phyloP scores from a whole-genome alignment of 1,140 invertebrate species.

The Cydia strobilella region DNA sequence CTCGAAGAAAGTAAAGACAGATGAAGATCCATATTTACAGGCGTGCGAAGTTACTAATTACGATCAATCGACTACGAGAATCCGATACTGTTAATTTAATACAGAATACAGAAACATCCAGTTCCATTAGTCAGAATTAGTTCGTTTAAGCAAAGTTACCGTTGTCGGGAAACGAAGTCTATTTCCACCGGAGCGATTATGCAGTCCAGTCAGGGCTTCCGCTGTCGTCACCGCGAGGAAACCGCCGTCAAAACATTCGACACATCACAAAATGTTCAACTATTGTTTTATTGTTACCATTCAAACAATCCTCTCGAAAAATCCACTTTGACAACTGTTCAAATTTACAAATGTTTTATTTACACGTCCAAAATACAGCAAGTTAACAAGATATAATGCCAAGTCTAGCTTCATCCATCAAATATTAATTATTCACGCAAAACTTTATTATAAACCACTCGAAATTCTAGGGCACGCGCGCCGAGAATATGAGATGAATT shows the following conservation, averaged over 20 bases:
- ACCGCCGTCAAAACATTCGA: constrained; percentile 30
- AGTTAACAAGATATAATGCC: background rate
- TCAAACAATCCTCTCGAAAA: constrained; percentile 9
- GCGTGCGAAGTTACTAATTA: background rate
- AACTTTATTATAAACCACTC: constrained; percentile 15
- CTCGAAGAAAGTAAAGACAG: background rate
- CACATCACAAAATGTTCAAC: constrained; percentile 28
- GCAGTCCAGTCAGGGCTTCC: constrained; percentile 29
- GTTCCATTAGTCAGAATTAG: constrained; percentile 30
- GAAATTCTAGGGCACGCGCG: constrained; percentile 16
- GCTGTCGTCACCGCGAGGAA: constrained; percentile 27
- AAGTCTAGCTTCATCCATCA: background rate
- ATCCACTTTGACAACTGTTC: constrained; percentile 6
- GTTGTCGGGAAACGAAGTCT: constrained; percentile 14
- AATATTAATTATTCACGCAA: constrained; percentile 1
- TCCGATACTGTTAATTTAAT: constrained; percentile 28
- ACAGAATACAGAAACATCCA: background rate
- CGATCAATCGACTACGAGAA: constrained; percentile 15
- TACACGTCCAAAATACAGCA: background rate
- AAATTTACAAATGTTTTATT: background rate
- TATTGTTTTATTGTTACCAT: constrained; percentile 23
- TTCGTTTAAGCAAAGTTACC: constrained; percentile 21
- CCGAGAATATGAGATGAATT: constrained; percentile 11
- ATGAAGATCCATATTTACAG: background rate
- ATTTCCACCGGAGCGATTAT: constrained; percentile 28